Percentiles rank a stretch among this genome's conserved stretches.
Evolutionary conservation across 2,113 vertebrate genomes (phyloP).

Genomic region (Pseudonaja textilis): DNA sequence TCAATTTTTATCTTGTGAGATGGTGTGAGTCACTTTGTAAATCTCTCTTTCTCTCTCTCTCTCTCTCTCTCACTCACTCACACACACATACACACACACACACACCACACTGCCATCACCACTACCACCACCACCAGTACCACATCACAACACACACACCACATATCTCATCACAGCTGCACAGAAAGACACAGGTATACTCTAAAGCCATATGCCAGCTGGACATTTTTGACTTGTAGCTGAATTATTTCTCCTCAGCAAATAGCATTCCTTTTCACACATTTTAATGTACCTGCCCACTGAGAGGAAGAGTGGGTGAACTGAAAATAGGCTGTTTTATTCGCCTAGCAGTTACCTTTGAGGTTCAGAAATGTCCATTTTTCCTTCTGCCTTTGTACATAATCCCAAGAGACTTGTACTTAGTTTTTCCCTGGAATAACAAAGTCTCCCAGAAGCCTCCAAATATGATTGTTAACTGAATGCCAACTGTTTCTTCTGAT

Average conservation of each 20-base stretch:
- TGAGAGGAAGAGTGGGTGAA: constrained; percentile 80
- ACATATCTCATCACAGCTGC: constrained; percentile 37
- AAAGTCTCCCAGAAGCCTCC: constrained; percentile 80
- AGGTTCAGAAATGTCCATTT: constrained; percentile 75
- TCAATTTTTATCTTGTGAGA: constrained; percentile 78
- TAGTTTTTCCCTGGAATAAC: constrained; percentile 82
- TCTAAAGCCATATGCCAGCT: constrained; percentile 70
- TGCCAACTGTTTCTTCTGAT: constrained; percentile 80
- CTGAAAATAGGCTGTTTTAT: constrained; percentile 83
- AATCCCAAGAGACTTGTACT: constrained; percentile 80
- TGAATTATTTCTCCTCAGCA: constrained; percentile 77
- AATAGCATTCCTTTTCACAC: constrained; percentile 80
- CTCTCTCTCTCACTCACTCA: no score
- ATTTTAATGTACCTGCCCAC: constrained; percentile 84
- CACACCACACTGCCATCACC: no score
- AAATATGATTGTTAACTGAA: constrained; percentile 82
- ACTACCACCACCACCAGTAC: no score
- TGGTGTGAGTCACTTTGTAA: constrained; percentile 74
- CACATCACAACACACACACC: constrained; percentile 51
- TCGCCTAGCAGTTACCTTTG: constrained; percentile 84
- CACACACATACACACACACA: constrained; percentile 51
- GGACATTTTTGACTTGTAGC: constrained; percentile 75
- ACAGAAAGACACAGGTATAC: constrained; percentile 64
- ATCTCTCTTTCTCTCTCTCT: not conserved
- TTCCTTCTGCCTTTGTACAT: constrained; percentile 79